phyloP scores from a whole-genome alignment of 1,140 invertebrate species.

The Drosophila paulistorum region DNA sequence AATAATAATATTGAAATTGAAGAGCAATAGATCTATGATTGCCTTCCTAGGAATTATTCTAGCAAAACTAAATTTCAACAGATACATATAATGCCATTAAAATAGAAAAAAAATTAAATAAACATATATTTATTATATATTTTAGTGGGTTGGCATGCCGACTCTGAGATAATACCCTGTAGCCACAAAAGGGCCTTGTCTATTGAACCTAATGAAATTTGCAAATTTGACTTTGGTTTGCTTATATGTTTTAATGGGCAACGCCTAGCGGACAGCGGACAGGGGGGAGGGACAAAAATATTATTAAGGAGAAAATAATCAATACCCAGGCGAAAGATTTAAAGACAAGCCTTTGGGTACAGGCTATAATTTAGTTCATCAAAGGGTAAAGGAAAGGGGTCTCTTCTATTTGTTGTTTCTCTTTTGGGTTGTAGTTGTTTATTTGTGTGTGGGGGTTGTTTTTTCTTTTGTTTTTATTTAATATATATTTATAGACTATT shows the following conservation, averaged over 20 bases:
- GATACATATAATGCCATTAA: constrained; percentile 15
- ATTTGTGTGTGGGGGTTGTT: background rate
- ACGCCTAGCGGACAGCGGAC: background rate
- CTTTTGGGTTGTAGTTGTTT: constrained; percentile 37
- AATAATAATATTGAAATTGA: constrained; percentile 24
- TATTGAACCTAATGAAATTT: too few species aligned
- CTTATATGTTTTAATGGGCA: background rate
- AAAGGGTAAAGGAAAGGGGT: background rate
- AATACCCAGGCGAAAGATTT: too few species aligned
- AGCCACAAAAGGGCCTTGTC: background rate
- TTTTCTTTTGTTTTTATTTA: constrained; percentile 26
- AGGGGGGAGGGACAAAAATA: too few species aligned
- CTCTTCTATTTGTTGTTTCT: constrained; percentile 18
- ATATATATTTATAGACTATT: constrained; percentile 76
- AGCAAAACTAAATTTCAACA: constrained; percentile 49
- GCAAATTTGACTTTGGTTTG: too few species aligned
- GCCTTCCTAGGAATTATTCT: constrained; percentile 39
- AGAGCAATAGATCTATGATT: constrained; percentile 34
- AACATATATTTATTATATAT: background rate
- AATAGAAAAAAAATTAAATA: background rate
- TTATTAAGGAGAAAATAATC: background rate
- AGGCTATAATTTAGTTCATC: background rate
- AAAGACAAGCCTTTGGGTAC: background rate
- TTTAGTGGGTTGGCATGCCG: background rate
- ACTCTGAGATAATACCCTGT: background rate